Evolutionary conservation across 2,888 invertebrate genomes (phyloP).

Genomic region (Emmelina monodactyla): DNA sequence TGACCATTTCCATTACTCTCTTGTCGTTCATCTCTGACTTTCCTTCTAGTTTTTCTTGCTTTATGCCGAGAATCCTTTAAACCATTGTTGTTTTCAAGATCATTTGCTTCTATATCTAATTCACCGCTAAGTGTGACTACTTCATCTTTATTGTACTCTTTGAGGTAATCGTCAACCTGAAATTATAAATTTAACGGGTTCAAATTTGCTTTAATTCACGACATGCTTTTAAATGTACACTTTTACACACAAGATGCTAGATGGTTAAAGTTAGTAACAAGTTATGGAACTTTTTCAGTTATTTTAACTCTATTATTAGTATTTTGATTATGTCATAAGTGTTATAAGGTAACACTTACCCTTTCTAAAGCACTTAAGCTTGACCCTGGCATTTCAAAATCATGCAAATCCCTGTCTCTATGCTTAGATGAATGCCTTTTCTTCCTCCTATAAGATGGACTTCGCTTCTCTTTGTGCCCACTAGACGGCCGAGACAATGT

Average conservation of each 20-base stretch:
- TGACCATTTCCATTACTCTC: conserved; percentile 39
- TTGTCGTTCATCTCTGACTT: conserved; percentile 45
- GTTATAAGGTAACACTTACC: conserved; percentile 22
- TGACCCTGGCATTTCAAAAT: conserved; percentile 59
- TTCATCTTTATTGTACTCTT: conserved; percentile 60
- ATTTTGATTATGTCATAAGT: conserved; percentile 2
- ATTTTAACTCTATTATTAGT: background rate
- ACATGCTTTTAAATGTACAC: background rate
- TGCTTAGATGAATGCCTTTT: conserved; percentile 54
- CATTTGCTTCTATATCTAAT: conserved; percentile 55
- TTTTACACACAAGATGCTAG: no score
- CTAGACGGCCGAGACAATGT: conserved; percentile 50
- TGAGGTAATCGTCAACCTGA: conserved; percentile 58
- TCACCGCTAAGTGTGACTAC: conserved; percentile 58
- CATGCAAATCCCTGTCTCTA: conserved; percentile 50
- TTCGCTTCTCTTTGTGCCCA: conserved; percentile 55
- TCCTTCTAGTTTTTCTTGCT: conserved; percentile 47
- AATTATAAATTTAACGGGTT: no score
- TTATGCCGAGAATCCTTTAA: conserved; percentile 47
- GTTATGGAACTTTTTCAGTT: no score
- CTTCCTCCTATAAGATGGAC: conserved; percentile 56
- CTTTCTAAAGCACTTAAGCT: conserved; percentile 60
- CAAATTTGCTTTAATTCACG: no score
- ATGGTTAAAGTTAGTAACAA: no score
- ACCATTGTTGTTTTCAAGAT: conserved; percentile 54